These are phyloP conservation scores for Drosophila bipectinata DNA, from an alignment of 1,140 invertebrate species.

Conservation along the genomic window DNA sequence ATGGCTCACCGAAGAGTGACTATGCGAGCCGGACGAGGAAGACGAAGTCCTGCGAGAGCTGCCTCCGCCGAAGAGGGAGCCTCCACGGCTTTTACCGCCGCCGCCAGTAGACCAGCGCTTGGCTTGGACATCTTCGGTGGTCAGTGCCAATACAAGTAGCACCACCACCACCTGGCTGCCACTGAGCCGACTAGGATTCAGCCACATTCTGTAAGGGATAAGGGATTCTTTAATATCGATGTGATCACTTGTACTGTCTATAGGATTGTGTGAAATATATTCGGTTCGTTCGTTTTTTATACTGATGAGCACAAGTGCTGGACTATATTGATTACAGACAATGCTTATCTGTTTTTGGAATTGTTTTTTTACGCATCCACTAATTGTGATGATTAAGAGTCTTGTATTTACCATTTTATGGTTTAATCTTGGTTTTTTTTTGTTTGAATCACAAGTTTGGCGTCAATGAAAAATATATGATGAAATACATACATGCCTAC, in stretches of 20 bases:
- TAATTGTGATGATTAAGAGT: neutral
- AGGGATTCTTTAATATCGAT: conserved; percentile 5
- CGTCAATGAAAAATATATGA: too few relatives aligned
- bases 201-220: conserved; percentile 50
- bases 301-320: neutral
- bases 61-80: conserved; percentile 38
- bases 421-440: too few relatives aligned
- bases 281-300: neutral
- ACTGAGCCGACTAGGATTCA: conserved; percentile 33
- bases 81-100: conserved; percentile 47
- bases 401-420: too few relatives aligned
- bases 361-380: neutral
- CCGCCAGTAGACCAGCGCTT: conserved; percentile 56
- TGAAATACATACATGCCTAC: too few relatives aligned
- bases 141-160: conserved; percentile 49
- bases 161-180: conserved; percentile 30
- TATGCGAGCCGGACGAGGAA: conserved; percentile 9
- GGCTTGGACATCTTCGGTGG: conserved; percentile 48
- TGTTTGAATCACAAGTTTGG: too few relatives aligned
- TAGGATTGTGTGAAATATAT: neutral
- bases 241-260: neutral
- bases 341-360: neutral
- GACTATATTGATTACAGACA: neutral
- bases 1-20: conserved; percentile 10
- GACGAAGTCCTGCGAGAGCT: conserved; percentile 30